These are phyloP conservation scores for Phymanthus crucifer DNA, from an alignment of 92 coral and sea anemone species.

Conservation along the genomic window DNA sequence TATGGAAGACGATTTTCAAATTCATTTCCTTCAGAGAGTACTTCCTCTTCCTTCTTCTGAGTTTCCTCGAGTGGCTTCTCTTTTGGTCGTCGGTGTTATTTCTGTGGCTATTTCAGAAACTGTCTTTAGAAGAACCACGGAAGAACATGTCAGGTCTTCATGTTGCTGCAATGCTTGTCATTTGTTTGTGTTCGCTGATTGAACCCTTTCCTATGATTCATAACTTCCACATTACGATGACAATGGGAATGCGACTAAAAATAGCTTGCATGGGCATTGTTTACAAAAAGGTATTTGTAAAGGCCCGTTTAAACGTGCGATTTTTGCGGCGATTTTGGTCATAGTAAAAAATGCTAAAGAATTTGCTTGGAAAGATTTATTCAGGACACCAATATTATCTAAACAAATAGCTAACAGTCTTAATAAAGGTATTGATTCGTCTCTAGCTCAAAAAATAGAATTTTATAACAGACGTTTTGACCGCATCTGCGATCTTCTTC, in stretches of 20 bases:
- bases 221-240: background rate
- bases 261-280: slow-evolving; percentile 20
- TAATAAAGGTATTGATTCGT: too few relatives aligned
- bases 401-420: background rate
- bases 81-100: background rate
- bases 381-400: too few relatives aligned
- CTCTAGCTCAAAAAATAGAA: too few relatives aligned
- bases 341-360: too few relatives aligned
- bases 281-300: slow-evolving; percentile 7
- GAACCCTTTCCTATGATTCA: background rate
- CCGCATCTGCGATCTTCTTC: too few relatives aligned
- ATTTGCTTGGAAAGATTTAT: too few relatives aligned
- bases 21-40: slow-evolving; percentile 15
- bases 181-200: background rate
- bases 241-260: slow-evolving; percentile 12
- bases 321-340: too few relatives aligned
- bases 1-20: slow-evolving; percentile 26
- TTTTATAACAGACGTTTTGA: too few relatives aligned
- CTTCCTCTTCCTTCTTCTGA: background rate
- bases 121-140: background rate
- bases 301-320: too few relatives aligned
- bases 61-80: background rate
- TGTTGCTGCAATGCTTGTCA: background rate
- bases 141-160: background rate
- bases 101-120: slow-evolving; percentile 25